phyloP scores from a whole-genome alignment of 2,797 vertebrate genomes.

The Chaunax sp. region DNA sequence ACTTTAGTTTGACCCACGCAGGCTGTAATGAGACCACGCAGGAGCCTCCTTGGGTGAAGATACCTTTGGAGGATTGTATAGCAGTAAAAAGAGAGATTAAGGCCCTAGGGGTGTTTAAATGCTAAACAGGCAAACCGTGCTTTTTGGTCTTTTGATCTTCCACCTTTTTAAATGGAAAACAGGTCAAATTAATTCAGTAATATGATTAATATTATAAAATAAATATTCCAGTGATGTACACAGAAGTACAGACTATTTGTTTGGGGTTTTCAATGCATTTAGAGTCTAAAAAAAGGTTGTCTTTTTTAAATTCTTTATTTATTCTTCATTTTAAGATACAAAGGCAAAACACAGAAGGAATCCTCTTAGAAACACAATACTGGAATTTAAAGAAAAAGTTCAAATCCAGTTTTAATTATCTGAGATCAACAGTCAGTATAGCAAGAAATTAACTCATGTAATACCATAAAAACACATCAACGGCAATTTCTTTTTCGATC shows the following conservation, averaged over 20 bases:
- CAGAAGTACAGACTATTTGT: neutral
- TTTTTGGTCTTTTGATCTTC: conserved; percentile 68
- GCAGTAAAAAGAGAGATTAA: conserved; percentile 53
- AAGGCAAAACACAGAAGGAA: conserved; percentile 69
- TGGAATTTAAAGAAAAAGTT: conserved; percentile 51
- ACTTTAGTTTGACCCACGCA: no score
- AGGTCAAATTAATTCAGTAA: conserved; percentile 59
- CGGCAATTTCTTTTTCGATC: conserved; percentile 18
- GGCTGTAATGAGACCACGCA: conserved; percentile 39
- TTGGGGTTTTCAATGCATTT: conserved; percentile 3
- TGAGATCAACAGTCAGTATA: conserved; percentile 56
- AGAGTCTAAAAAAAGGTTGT: conserved; percentile 30
- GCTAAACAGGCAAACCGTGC: conserved; percentile 72
- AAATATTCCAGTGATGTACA: conserved; percentile 30
- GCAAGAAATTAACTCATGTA: conserved; percentile 50
- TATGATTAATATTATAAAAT: conserved; percentile 17
- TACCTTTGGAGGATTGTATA: conserved; percentile 49
- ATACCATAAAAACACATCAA: conserved; percentile 59
- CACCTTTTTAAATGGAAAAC: conserved; percentile 78
- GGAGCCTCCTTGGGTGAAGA: conserved; percentile 49
- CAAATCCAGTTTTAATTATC: conserved; percentile 55
- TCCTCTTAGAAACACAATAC: conserved; percentile 69
- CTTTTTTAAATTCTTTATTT: conserved; percentile 69
- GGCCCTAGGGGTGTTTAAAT: conserved; percentile 65
- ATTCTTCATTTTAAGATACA: conserved; percentile 70